Evolutionary conservation across 2,888 invertebrate genomes (phyloP).

Genomic region (Pomacea canaliculata): DNA sequence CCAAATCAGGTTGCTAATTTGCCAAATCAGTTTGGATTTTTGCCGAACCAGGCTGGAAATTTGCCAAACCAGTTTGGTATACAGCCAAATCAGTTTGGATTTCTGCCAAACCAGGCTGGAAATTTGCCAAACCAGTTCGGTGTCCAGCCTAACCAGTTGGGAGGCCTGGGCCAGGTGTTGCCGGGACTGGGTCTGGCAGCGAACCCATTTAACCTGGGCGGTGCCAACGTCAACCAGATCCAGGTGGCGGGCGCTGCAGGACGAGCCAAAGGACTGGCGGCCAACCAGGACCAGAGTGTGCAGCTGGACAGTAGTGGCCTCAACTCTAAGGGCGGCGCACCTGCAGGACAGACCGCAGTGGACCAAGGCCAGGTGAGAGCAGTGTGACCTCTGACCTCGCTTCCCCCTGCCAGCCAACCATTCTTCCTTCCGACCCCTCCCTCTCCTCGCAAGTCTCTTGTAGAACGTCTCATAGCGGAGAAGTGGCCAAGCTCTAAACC

Average conservation of each 20-base stretch:
- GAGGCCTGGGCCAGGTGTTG: not conserved
- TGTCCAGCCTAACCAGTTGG: not conserved
- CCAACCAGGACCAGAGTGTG: constrained; percentile 5
- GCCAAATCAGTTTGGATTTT: not conserved
- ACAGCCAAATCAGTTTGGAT: not conserved
- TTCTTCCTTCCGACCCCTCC: no score
- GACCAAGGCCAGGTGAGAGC: no score
- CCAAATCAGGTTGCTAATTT: not conserved
- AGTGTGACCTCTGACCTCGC: no score
- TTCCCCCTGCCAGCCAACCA: no score
- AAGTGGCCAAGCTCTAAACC: no score
- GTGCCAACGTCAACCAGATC: constrained; percentile 14
- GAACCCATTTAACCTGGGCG: not conserved
- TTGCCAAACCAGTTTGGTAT: not conserved
- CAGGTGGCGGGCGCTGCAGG: constrained; percentile 5
- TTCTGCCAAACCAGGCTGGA: not conserved
- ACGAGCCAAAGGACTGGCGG: not conserved
- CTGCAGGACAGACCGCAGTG: no score
- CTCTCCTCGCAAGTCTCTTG: no score
- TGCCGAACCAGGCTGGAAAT: not conserved
- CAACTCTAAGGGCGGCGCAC: not conserved
- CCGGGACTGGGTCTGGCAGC: not conserved
- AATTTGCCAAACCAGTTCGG: not conserved
- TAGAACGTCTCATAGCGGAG: no score
- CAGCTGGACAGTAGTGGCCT: not conserved